A percentile compares a stretch with the other conserved stretches of the same genome.
Evolutionary conservation across 2,797 vertebrate genomes (phyloP).

Genomic region (Megalops cyprinoides): DNA sequence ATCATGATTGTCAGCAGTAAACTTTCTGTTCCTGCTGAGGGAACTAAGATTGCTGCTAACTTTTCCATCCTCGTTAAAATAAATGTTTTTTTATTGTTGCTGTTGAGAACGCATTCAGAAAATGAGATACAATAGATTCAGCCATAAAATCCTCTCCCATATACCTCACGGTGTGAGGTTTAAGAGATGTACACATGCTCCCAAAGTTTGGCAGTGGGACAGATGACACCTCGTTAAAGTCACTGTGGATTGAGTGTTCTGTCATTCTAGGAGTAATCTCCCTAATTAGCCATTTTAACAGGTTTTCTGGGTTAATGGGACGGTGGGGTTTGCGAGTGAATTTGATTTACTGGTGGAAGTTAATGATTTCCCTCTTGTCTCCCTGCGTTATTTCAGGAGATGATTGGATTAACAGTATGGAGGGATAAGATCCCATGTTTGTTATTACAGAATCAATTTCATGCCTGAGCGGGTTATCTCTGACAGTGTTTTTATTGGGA

Average conservation of each 20-base stretch:
- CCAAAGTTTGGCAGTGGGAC: not conserved
- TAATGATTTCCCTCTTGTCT: not conserved
- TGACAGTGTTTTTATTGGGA: too few species aligned
- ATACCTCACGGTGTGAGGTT: too few species aligned
- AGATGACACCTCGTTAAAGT: not conserved
- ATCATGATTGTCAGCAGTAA: too few species aligned
- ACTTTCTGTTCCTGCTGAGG: too few species aligned
- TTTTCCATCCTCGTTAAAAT: too few species aligned
- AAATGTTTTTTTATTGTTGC: too few species aligned
- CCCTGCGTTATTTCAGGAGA: slow-evolving; percentile 65
- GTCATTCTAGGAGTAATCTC: not conserved
- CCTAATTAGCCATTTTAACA: not conserved
- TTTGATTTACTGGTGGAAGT: not conserved
- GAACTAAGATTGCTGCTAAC: too few species aligned
- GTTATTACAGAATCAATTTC: slow-evolving; percentile 85
- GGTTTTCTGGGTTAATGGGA: not conserved
- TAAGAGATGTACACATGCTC: not conserved
- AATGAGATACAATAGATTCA: not conserved
- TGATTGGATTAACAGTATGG: slow-evolving; percentile 78
- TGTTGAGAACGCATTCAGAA: too few species aligned
- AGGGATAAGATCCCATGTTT: slow-evolving; percentile 74
- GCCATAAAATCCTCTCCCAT: not conserved
- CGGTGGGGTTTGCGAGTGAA: not conserved
- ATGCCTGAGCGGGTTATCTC: slow-evolving; percentile 64
- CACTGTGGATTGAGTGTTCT: not conserved